These are phyloP conservation scores for Tanypteryx hageni DNA, from an alignment of 2,888 invertebrate species.

Conservation along the genomic window DNA sequence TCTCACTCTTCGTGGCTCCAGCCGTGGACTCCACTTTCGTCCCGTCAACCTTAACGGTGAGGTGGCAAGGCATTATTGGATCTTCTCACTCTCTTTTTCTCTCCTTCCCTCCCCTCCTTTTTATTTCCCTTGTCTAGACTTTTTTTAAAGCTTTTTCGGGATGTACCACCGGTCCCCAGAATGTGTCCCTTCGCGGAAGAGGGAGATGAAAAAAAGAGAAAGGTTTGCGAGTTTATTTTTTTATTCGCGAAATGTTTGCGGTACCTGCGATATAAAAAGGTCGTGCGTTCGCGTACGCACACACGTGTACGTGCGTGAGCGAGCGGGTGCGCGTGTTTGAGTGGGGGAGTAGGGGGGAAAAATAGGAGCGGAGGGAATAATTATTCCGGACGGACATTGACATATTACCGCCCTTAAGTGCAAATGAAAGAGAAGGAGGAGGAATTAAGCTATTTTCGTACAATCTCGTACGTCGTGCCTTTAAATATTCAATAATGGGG, in stretches of 20 bases:
- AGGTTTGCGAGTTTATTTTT: not conserved
- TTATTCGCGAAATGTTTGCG: not conserved
- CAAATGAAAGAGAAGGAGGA: not conserved
- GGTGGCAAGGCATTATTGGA: conserved; percentile 32
- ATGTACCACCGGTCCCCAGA: not conserved
- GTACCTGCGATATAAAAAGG: not conserved
- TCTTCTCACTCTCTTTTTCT: not conserved
- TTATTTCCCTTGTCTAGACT: not conserved
- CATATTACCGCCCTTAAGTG: not conserved
- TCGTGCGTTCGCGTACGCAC: not conserved
- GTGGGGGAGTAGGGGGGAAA: no score
- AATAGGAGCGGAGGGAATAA: no score
- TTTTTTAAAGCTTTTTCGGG: not conserved
- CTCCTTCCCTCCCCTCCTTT: not conserved
- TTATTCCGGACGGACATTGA: no score
- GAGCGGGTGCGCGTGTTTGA: no score
- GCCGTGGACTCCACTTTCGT: not conserved
- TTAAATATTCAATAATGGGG: conserved; percentile 20
- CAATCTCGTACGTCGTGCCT: not conserved
- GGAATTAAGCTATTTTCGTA: not conserved
- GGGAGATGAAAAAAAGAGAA: not conserved
- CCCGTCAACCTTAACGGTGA: not conserved
- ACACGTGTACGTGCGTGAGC: no score
- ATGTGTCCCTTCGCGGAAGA: not conserved
- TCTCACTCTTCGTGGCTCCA: not conserved